Conservation (phyloP, 1,140 invertebrate species). For the Apis laboriosa region DNA sequence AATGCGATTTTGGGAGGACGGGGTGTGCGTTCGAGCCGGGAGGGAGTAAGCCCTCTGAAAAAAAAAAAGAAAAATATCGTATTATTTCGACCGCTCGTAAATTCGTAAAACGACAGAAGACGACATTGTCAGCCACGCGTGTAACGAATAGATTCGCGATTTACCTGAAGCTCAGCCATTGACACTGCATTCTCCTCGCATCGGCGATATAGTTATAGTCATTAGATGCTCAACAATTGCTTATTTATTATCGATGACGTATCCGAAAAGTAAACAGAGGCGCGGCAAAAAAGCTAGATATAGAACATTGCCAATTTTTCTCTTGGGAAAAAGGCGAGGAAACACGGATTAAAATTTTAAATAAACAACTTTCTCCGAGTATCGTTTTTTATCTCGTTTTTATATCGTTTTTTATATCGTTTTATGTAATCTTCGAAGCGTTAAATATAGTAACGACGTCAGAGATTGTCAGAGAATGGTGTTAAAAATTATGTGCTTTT, state of each 20-base stretch:
- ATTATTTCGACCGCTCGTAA: not conserved
- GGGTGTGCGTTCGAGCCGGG: conserved; percentile 74
- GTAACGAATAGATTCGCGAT: not conserved
- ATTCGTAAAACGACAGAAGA: no score
- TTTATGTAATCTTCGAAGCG: not conserved
- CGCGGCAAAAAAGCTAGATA: not conserved
- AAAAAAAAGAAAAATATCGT: not conserved
- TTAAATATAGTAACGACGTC: conserved; percentile 3
- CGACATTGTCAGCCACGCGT: no score
- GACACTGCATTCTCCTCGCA: conserved; percentile 63
- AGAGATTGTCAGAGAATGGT: no score
- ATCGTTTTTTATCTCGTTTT: not conserved
- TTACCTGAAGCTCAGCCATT: conserved; percentile 69
- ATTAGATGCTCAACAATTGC: conserved; percentile 1
- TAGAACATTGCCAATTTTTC: not conserved
- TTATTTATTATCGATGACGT: conserved; percentile 24
- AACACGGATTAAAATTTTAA: no score
- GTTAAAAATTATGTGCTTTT: not conserved
- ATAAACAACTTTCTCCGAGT: not conserved
- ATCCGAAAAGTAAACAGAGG: not conserved
- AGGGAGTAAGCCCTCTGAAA: conserved; percentile 78
- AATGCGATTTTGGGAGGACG: conserved; percentile 77
- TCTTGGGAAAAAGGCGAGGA: not conserved
- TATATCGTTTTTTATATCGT: not conserved
- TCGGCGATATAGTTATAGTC: not conserved